A percentile compares a stretch with the other conserved stretches of the same genome.
Conservation (phyloP, 2,888 invertebrate species). For the Leptinotarsa tumamoca region DNA sequence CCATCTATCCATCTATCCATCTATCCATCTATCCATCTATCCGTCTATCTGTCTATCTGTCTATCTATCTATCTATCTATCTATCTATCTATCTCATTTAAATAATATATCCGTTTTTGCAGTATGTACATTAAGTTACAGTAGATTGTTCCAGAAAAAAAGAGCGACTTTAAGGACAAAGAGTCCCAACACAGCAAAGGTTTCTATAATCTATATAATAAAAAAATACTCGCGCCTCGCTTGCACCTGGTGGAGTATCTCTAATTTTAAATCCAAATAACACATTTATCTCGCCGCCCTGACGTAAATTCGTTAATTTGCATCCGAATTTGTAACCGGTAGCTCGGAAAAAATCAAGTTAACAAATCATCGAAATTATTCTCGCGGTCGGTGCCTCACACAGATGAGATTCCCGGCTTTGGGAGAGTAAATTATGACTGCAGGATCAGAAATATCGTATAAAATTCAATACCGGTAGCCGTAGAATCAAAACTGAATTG, state of each 20-base stretch:
- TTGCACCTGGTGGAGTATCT: constrained; percentile 46
- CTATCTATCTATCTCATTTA: no score
- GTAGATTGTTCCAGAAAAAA: no score
- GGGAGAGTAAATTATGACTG: constrained; percentile 52
- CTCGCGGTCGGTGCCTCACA: constrained; percentile 49
- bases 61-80: no score
- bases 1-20: no score
- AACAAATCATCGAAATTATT: constrained; percentile 61
- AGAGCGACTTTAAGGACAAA: not conserved
- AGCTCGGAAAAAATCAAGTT: constrained; percentile 58
- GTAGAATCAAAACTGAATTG: constrained; percentile 56
- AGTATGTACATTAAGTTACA: no score
- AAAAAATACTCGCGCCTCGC: constrained; percentile 30
- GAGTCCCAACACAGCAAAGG: constrained; percentile 28
- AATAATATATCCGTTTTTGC: no score
- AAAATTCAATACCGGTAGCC: constrained; percentile 60
- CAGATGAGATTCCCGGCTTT: constrained; percentile 44
- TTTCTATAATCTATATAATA: constrained; percentile 42
- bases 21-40: no score
- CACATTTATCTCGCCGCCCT: constrained; percentile 57
- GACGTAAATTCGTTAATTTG: constrained; percentile 61
- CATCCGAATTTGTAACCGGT: constrained; percentile 61
- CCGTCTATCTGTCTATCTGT: no score
- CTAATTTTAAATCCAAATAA: constrained; percentile 60
- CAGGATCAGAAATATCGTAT: constrained; percentile 49